Conservation (phyloP, 2,113 vertebrate species). For the Kobus ellipsiprymnus region DNA sequence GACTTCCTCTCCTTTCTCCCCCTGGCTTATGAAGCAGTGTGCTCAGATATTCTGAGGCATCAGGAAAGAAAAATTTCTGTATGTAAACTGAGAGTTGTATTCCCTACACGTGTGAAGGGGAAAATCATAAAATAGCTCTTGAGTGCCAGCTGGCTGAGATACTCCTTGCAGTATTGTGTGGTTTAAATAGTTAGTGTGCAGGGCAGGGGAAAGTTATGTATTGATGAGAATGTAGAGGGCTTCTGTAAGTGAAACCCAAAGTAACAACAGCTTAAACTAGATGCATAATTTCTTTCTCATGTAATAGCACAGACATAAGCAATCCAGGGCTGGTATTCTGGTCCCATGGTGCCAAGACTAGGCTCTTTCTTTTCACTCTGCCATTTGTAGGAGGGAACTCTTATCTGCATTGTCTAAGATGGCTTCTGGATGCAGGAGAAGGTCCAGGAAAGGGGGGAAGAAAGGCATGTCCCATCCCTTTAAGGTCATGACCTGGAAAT, state of each 20-base stretch:
- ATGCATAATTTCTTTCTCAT: neutral
- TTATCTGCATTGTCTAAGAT: neutral
- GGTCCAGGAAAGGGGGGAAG: neutral
- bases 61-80: neutral
- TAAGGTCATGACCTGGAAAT: neutral
- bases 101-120: neutral
- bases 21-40: neutral
- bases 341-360: neutral
- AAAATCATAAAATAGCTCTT: neutral
- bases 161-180: fast-evolving
- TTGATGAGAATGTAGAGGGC: neutral
- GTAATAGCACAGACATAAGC: neutral
- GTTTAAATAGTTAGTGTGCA: neutral
- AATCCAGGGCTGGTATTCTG: neutral
- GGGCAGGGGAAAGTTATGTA: neutral
- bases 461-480: neutral
- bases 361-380: neutral
- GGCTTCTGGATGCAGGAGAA: neutral
- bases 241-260: neutral
- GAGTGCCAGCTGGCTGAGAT: neutral
- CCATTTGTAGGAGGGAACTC: neutral
- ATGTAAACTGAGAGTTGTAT: neutral
- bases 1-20: slow-evolving; percentile 45
- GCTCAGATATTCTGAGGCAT: neutral
- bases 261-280: neutral